These are phyloP conservation scores for Stenopsyche tienmushanensis DNA, from an alignment of 1,140 invertebrate species.

Conservation along the genomic window DNA sequence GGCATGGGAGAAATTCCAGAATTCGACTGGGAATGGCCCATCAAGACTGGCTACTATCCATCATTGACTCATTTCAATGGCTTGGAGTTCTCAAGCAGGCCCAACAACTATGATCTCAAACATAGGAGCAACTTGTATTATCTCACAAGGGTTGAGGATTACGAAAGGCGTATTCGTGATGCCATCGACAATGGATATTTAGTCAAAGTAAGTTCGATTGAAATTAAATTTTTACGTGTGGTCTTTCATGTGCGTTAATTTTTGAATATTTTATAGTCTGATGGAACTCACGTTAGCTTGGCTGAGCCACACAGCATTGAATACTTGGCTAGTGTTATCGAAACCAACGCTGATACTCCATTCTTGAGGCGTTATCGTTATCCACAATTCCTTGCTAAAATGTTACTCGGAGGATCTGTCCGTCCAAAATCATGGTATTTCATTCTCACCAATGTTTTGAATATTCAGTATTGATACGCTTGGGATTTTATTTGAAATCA, in stretches of 20 bases:
- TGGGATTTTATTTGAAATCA: background rate
- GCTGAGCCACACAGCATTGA: conserved; percentile 58
- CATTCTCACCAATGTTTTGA: background rate
- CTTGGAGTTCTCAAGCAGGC: conserved; percentile 62
- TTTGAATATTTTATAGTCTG: conserved; percentile 42
- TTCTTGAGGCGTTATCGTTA: conserved; percentile 66
- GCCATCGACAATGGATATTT: conserved; percentile 64
- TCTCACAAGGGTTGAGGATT: conserved; percentile 56
- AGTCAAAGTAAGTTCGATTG: conserved; percentile 47
- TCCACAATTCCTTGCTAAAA: conserved; percentile 58
- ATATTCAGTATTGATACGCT: background rate
- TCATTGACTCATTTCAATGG: conserved; percentile 67
- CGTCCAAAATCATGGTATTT: conserved; percentile 30
- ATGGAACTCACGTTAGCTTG: conserved; percentile 56
- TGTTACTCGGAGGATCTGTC: conserved; percentile 57
- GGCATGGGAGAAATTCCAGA: conserved; percentile 61
- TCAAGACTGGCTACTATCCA: conserved; percentile 66
- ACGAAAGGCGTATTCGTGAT: conserved; percentile 61
- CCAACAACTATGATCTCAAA: conserved; percentile 49
- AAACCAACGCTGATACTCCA: conserved; percentile 65
- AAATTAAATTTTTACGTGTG: background rate
- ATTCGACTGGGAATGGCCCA: conserved; percentile 56
- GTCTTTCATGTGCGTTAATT: conserved; percentile 8
- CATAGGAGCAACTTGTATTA: conserved; percentile 45
- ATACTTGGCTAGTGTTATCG: conserved; percentile 66